Evolutionary conservation across 2,113 vertebrate species (phyloP).

Genomic region (Thamnaconus septentrionalis): DNA sequence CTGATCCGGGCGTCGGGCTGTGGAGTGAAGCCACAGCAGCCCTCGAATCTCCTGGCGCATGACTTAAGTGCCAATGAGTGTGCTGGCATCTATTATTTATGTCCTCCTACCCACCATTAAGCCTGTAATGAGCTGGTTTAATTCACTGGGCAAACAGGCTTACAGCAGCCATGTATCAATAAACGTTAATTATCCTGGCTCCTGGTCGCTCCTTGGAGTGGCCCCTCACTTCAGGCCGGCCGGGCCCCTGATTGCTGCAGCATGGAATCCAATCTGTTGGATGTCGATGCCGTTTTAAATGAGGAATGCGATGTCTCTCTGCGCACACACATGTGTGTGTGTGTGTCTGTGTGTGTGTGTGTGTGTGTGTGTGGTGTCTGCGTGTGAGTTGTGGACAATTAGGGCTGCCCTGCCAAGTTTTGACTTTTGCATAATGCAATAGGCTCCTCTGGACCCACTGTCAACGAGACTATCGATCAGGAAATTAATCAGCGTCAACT

Average conservation of each 20-base stretch:
- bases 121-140: slow-evolving; percentile 74
- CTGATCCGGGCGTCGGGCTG: background rate
- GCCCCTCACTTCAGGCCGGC: slow-evolving; percentile 28
- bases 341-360: too few species aligned
- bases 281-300: slow-evolving; percentile 55
- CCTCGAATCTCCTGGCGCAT: slow-evolving; percentile 51
- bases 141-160: slow-evolving; percentile 75
- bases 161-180: slow-evolving; percentile 77
- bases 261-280: slow-evolving; percentile 67
- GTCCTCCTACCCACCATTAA: slow-evolving; percentile 67
- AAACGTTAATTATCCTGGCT: slow-evolving; percentile 75
- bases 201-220: slow-evolving; percentile 48
- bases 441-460: slow-evolving; percentile 45
- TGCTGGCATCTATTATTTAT: slow-evolving; percentile 76
- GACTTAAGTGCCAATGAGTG: slow-evolving; percentile 68
- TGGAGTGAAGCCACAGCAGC: background rate
- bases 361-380: too few species aligned
- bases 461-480: slow-evolving; percentile 38
- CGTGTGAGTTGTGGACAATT: slow-evolving; percentile 54
- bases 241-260: slow-evolving; percentile 52
- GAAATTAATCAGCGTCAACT: slow-evolving; percentile 33
- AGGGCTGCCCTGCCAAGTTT: slow-evolving; percentile 32
- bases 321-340: too few species aligned
- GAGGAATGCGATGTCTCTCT: slow-evolving; percentile 39
- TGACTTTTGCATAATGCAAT: slow-evolving; percentile 37